Percentiles rank a stretch among this genome's conserved stretches.
phyloP scores from a whole-genome alignment of 2,888 invertebrate species.

The Cabera pusaria region DNA sequence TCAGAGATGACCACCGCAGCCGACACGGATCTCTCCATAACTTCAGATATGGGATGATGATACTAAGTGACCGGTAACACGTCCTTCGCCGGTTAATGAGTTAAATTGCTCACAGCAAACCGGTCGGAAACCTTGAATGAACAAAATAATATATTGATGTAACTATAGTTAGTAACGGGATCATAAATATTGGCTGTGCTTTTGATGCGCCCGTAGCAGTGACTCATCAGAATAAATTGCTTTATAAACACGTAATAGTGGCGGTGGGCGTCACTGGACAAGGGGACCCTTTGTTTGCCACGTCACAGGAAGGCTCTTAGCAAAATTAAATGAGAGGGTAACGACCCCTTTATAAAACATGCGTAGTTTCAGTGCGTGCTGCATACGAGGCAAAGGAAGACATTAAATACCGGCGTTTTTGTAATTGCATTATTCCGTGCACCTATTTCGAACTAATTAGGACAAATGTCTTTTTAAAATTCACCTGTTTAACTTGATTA shows the following conservation, averaged over 20 bases:
- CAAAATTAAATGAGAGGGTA: slow-evolving; percentile 72
- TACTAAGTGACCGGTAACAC: slow-evolving; percentile 52
- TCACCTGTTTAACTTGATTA: slow-evolving; percentile 64
- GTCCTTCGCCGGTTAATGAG: slow-evolving; percentile 53
- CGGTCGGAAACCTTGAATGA: slow-evolving; percentile 40
- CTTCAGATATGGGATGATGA: slow-evolving; percentile 41
- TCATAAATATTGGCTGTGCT: slow-evolving; percentile 46
- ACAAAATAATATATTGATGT: slow-evolving; percentile 39
- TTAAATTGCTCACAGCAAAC: slow-evolving; percentile 52
- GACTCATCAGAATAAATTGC: slow-evolving; percentile 73
- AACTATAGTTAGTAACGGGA: slow-evolving; percentile 32
- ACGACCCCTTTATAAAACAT: slow-evolving; percentile 52
- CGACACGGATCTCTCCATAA: slow-evolving; percentile 55
- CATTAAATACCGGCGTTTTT: slow-evolving; percentile 20
- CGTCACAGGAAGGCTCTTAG: slow-evolving; percentile 75
- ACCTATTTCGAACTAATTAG: slow-evolving; percentile 34
- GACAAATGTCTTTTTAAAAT: slow-evolving; percentile 48
- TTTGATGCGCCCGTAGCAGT: slow-evolving; percentile 55
- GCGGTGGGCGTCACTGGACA: slow-evolving; percentile 69
- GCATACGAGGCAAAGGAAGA: slow-evolving; percentile 23
- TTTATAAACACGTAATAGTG: slow-evolving; percentile 61
- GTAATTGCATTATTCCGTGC: slow-evolving; percentile 28
- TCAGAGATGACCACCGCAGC: slow-evolving; percentile 66
- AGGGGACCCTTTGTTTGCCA: slow-evolving; percentile 75
- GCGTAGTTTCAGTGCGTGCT: slow-evolving; percentile 35